Percentiles rank a stretch among this genome's conserved stretches.
These are phyloP conservation scores for Indicator indicator DNA, from an alignment of 2,113 vertebrate genomes.

Conservation along the genomic window DNA sequence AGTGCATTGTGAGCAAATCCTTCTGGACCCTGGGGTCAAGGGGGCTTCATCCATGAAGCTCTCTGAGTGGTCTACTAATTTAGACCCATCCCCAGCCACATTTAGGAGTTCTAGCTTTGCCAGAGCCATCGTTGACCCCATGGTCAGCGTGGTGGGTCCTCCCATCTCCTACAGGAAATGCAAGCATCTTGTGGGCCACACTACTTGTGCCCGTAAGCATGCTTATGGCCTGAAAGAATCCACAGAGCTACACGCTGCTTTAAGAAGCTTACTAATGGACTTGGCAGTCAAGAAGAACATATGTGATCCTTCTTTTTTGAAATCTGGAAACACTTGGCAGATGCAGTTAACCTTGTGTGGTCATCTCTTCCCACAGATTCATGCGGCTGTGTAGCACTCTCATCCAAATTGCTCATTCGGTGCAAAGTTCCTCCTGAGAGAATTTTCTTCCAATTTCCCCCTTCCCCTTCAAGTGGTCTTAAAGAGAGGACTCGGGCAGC, in stretches of 20 bases:
- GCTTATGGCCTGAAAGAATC: neutral
- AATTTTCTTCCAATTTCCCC: neutral
- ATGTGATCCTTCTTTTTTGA: neutral
- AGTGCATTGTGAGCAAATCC: accelerated
- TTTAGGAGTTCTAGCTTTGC: neutral
- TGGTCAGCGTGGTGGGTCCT: neutral
- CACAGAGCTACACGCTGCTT: neutral
- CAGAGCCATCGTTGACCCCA: neutral
- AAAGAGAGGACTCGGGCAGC: conserved; percentile 22
- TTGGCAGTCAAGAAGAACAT: neutral
- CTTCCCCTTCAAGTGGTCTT: neutral
- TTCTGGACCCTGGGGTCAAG: accelerated
- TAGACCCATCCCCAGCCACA: neutral
- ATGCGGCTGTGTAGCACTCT: neutral
- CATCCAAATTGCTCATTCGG: neutral
- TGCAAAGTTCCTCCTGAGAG: neutral
- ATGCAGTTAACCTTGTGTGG: conserved; percentile 48
- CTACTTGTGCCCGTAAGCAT: neutral
- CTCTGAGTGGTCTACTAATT: neutral
- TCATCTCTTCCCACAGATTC: conserved; percentile 13
- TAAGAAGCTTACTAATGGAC: neutral
- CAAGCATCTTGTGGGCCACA: neutral
- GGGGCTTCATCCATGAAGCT: neutral
- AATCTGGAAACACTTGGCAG: conserved; percentile 44
- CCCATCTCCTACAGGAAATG: neutral